Conservation (phyloP, 2,888 invertebrate species). For the Drosophila flavopinicola region DNA sequence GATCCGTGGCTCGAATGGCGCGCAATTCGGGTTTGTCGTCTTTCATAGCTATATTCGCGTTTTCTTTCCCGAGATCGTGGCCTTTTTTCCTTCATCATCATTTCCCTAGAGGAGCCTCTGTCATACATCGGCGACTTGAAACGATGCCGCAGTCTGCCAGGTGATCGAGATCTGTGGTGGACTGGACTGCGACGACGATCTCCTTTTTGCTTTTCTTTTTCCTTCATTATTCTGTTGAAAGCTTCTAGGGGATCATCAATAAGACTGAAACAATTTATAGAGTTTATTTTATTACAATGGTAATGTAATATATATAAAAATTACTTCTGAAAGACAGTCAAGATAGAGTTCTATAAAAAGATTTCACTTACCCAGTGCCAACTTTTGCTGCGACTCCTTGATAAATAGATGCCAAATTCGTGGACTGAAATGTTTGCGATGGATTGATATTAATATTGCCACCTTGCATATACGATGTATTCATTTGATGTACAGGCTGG, state of each 20-base stretch:
- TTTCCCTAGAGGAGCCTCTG: constrained; percentile 72
- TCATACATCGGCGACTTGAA: constrained; percentile 78
- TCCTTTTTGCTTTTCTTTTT: constrained; percentile 88
- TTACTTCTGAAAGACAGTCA: no score
- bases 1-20: constrained; percentile 60
- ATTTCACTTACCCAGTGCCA: constrained; percentile 80
- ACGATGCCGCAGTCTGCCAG: constrained; percentile 72
- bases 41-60: constrained; percentile 69
- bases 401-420: constrained; percentile 82
- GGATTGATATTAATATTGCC: constrained; percentile 61
- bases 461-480: constrained; percentile 57
- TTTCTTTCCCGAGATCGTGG: constrained; percentile 66
- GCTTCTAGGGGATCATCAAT: constrained; percentile 94
- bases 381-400: constrained; percentile 84
- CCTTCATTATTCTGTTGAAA: constrained; percentile 93
- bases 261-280: constrained; percentile 84
- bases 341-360: background rate
- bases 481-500: constrained; percentile 63
- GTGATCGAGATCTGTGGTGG: constrained; percentile 84
- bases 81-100: constrained; percentile 58
- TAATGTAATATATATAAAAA: no score
- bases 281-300: no score
- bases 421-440: constrained; percentile 65
- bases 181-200: constrained; percentile 85
- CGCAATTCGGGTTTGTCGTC: constrained; percentile 46